Base-by-base conservation (phyloP, 1,140 invertebrate genomes). In the Zaprionus vittiger region DNA sequence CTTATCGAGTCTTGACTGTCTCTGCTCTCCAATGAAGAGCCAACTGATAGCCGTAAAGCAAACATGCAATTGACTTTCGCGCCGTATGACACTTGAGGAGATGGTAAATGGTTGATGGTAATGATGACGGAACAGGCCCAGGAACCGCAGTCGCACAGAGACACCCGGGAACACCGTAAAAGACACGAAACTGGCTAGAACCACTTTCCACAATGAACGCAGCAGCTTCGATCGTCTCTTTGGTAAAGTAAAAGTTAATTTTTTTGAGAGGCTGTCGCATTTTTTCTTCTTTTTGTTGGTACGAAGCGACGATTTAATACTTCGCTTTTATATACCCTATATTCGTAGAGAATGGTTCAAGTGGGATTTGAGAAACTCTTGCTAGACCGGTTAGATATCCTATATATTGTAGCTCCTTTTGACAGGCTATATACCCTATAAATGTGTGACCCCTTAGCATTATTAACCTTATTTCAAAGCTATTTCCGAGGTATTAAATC, bases 231-330 rank as follows among this genome's bases (percentile, higher is more conserved):
- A 34, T 55, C 37, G 41, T 55, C 49, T 74, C 72, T 61, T 24
- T 55, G n/a, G 44, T 63, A 81, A 81, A 81, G 79, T 81, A 81
- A 81, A 81, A 81, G 79, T 81, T 67, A 81, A 81, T 79, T 81
- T 81, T 63, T 70, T 69, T 47, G 20, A 54, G 57, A 28, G 17
- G 57, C 72, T 74, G 73, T 75, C 68, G 73, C 68, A 76, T 71
- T 80, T 69, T 70, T 73, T 54, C 54, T 52, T 37, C 57, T 24
- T 62, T 44, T 70, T 62, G 24, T 41, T 22, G 47, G 38, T 37
- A 47, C 38, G 60, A 59, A 41, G 34, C 55, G 61, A 72, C 20
- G 56, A 72, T 77, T 77, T 65, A 77, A 77, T 62, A 37, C 54
- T 34, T 6, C 41, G 41, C 31, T 37, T 47, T 71, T 56, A n/a